phyloP scores from a whole-genome alignment of 2,797 vertebrate species.

The Sebastiscus albofasciatus region DNA sequence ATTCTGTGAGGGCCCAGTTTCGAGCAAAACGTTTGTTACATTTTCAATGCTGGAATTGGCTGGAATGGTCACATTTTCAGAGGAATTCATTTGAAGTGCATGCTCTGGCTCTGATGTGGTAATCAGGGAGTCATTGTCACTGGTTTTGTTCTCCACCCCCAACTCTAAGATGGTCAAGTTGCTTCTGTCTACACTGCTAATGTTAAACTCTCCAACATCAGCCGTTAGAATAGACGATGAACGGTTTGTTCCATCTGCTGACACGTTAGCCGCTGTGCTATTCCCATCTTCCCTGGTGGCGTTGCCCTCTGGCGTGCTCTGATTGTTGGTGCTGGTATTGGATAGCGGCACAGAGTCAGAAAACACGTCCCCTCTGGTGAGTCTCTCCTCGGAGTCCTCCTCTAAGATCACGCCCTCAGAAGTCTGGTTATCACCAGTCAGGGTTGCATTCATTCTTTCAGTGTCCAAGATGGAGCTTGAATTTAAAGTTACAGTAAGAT shows the following conservation, averaged over 20 bases:
- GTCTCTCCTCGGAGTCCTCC: constrained; percentile 17
- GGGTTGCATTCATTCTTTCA: constrained; percentile 10
- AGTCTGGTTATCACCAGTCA: constrained; percentile 4
- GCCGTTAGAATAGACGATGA: not conserved
- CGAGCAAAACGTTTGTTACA: not conserved
- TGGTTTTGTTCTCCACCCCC: constrained; percentile 5
- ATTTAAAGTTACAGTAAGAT: constrained; percentile 12
- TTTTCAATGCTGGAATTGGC: constrained; percentile 30
- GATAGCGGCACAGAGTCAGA: constrained; percentile 22
- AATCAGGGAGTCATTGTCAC: constrained; percentile 5
- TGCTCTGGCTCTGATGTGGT: not conserved
- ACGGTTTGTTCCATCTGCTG: constrained; percentile 12
- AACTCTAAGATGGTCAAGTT: constrained; percentile 27
- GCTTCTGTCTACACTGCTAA: not conserved
- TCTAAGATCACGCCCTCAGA: not conserved
- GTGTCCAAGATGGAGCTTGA: constrained; percentile 13
- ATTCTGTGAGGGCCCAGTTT: constrained; percentile 7
- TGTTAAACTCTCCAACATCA: not conserved
- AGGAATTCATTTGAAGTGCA: not conserved
- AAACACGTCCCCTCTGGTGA: constrained; percentile 59
- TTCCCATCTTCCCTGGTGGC: not conserved
- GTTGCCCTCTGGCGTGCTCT: not conserved
- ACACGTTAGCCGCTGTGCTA: constrained; percentile 4
- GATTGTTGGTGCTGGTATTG: not conserved
- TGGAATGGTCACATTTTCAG: not conserved